A percentile compares a stretch with the other conserved stretches of the same genome.
Conservation (phyloP, 2,797 vertebrate species). For the Pseudomugil gertrudae region DNA sequence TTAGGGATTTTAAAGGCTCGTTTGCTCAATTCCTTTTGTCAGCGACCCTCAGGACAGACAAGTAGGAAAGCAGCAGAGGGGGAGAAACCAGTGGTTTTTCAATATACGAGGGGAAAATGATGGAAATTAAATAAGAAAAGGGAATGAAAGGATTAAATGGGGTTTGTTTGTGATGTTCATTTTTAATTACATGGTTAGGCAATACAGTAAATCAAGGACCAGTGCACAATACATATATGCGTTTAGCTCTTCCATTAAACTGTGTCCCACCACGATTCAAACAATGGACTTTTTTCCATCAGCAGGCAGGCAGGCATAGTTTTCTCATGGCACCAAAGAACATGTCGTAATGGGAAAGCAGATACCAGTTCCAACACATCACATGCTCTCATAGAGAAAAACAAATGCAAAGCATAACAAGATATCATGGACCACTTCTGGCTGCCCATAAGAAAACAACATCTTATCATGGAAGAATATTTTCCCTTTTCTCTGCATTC, state of each 20-base stretch:
- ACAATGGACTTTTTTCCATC: constrained; percentile 42
- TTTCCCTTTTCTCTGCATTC: constrained; percentile 68
- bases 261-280: constrained; percentile 37
- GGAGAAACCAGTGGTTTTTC: constrained; percentile 47
- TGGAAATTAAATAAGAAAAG: constrained; percentile 54
- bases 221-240: constrained; percentile 15
- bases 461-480: constrained; percentile 71
- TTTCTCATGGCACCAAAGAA: constrained; percentile 67
- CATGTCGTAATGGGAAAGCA: constrained; percentile 78
- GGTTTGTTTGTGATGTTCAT: constrained; percentile 63
- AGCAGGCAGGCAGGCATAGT: constrained; percentile 47
- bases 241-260: constrained; percentile 16
- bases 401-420: constrained; percentile 74
- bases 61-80: constrained; percentile 75
- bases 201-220: constrained; percentile 30
- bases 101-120: constrained; percentile 53
- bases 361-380: constrained; percentile 71
- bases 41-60: constrained; percentile 87
- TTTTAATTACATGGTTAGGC: constrained; percentile 62
- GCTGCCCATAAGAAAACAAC: constrained; percentile 71
- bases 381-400: constrained; percentile 72
- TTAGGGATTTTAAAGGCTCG: constrained; percentile 99
- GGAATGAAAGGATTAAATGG: constrained; percentile 52
- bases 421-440: constrained; percentile 56
- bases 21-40: constrained; percentile 99